These are phyloP conservation scores for Hippocampus comes DNA, from an alignment of 2,113 vertebrate genomes.

Conservation along the genomic window DNA sequence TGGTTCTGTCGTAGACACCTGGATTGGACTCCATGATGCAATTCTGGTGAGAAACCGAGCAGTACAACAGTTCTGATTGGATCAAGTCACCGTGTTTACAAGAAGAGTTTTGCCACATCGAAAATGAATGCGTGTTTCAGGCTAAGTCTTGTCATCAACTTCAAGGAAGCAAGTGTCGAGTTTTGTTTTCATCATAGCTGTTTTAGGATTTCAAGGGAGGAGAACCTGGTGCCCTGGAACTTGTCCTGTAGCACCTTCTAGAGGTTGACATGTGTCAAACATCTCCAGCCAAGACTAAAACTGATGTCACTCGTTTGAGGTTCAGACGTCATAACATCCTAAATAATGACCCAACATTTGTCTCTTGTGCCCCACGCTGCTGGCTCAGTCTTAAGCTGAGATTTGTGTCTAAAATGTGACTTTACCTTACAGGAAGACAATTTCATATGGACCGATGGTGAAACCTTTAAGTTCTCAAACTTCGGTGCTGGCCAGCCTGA, in stretches of 20 bases:
- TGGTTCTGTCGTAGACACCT: background rate
- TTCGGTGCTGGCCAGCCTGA: background rate
- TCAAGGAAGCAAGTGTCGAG: background rate
- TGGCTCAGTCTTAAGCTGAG: background rate
- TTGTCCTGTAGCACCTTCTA: background rate
- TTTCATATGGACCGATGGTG: background rate
- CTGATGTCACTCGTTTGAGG: background rate
- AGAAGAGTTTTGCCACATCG: background rate
- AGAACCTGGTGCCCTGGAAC: background rate
- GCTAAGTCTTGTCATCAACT: background rate
- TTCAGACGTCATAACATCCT: background rate
- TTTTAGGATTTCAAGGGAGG: too few relatives aligned
- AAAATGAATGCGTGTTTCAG: background rate
- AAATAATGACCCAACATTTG: background rate
- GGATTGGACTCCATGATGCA: constrained; percentile 1
- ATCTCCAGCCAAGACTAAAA: background rate
- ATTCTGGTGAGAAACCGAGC: background rate
- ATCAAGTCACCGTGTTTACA: background rate
- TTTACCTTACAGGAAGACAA: background rate
- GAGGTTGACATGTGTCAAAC: background rate
- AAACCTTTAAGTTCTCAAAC: background rate
- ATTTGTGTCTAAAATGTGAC: background rate
- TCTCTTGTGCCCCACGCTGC: background rate
- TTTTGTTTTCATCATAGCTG: background rate
- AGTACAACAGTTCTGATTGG: background rate